Conservation (phyloP, 2,888 invertebrate genomes). For the Cremastinae sp. region DNA sequence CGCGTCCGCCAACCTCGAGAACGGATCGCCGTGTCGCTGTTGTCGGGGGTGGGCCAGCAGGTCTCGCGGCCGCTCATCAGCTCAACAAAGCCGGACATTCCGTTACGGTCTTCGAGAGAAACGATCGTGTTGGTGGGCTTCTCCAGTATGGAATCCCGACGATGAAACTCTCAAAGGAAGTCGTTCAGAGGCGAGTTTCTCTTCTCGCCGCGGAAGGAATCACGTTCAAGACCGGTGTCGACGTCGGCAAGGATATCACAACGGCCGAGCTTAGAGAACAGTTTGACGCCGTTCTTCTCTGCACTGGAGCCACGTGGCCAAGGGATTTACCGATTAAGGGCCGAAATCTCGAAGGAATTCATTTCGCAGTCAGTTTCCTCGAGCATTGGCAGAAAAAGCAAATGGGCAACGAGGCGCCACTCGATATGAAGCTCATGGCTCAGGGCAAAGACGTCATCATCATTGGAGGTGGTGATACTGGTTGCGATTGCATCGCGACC, state of each 20-base stretch:
- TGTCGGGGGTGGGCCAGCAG: constrained; percentile 96
- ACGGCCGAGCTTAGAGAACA: constrained; percentile 82
- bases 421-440: constrained; percentile 85
- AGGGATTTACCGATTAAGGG: constrained; percentile 93
- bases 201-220: constrained; percentile 95
- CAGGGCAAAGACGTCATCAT: constrained; percentile 97
- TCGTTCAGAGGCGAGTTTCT: constrained; percentile 93
- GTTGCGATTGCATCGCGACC: constrained; percentile 99
- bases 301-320: constrained; percentile 98
- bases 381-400: constrained; percentile 98
- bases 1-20: constrained; percentile 88
- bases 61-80: constrained; percentile 97
- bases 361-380: constrained; percentile 98
- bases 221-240: constrained; percentile 92
- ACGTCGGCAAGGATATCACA: constrained; percentile 95
- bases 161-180: constrained; percentile 98
- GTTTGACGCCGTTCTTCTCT: constrained; percentile 91
- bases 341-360: constrained; percentile 94
- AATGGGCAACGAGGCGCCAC: constrained; percentile 84
- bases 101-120: constrained; percentile 98
- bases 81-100: constrained; percentile 97
- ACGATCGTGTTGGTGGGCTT: constrained; percentile 96
- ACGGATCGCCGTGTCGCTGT: constrained; percentile 93
- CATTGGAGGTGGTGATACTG: constrained; percentile 93
- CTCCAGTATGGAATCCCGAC: constrained; percentile 99